Evolutionary conservation across 2,888 invertebrate genomes (phyloP), one percentile per base, ranked within the genome.

Genomic region (Shargacucullia verbasci): DNA sequence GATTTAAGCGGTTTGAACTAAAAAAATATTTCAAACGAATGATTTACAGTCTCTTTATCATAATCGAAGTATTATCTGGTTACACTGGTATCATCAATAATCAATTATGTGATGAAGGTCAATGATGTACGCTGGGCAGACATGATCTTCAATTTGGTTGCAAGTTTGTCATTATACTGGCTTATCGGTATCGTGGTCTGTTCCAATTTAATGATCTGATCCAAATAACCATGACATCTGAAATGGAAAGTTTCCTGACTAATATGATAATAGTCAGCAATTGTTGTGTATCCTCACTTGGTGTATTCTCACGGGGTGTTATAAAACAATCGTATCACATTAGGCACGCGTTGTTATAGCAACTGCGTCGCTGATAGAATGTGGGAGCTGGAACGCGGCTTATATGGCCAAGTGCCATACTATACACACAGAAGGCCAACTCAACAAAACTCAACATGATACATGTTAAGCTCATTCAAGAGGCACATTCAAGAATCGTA

Each of bases 311-410:
- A 35, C 39, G 34, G 12, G 8, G 14, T 37, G 29, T 52, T 48
- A 31, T 34, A 20, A 45, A 53, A 45, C 47, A 74, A 50, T 46
- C 34, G 20, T 9, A 45, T 49, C 34, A 27, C 35, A 41, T 55
- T 57, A 43, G 52, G 38, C 58, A 50, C 31, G 59, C 61, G 59
- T 47, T 40, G 55, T 58, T 46, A 38, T 15, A 33, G 48, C 40
- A 55, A 46, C 49, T 49, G 38, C 13, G 29, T 29, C 29, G 48
- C 29, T 20, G 47, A 50, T 37, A 73, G 38, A 46, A 44, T 59
- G 62, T 52, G 56, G 59, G 11, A 49, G 61, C 62, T 53, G 55
- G 53, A 50, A 43, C 56, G 53, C 46, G 56, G 47, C 53, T 44
- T 20, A 38, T 37, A 44, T 59, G 46, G 12, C 8, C 43, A 8